phyloP scores from a whole-genome alignment of 2,113 vertebrate genomes.

The Glareola pratincola region DNA sequence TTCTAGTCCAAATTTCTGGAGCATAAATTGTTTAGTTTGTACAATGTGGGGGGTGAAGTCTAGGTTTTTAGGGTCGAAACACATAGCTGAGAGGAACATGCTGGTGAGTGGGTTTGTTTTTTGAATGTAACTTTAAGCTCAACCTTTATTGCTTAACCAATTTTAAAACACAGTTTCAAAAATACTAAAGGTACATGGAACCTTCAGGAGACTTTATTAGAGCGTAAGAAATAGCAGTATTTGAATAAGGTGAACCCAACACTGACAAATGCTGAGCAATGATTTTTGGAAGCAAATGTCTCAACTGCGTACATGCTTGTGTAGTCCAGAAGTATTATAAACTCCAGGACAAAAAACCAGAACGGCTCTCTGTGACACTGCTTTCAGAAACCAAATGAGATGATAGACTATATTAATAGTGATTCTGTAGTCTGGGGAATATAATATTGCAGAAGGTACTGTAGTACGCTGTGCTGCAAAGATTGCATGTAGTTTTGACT shows the following conservation, averaged over 20 bases:
- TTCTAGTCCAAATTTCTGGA: background rate
- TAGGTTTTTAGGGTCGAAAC: background rate
- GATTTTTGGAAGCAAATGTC: background rate
- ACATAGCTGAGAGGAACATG: background rate
- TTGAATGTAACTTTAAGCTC: background rate
- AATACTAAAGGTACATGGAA: background rate
- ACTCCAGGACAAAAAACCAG: background rate
- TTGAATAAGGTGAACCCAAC: background rate
- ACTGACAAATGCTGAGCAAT: background rate
- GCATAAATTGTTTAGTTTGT: background rate
- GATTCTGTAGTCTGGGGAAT: background rate
- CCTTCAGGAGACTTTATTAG: background rate
- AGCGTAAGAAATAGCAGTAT: background rate
- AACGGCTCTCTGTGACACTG: background rate
- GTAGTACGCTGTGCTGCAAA: background rate
- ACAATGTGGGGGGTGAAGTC: background rate
- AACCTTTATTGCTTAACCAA: background rate
- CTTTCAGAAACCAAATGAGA: background rate
- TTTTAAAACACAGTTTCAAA: background rate
- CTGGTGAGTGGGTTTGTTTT: background rate
- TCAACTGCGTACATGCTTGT: background rate
- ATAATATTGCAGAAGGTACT: background rate
- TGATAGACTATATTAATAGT: background rate
- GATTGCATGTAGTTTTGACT: background rate
- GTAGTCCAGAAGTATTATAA: background rate